Evolutionary conservation across 23 tunicate species (phyloP), one percentile per base, ranked within the genome.

Genomic region (Clavelina lepadiformis): DNA sequence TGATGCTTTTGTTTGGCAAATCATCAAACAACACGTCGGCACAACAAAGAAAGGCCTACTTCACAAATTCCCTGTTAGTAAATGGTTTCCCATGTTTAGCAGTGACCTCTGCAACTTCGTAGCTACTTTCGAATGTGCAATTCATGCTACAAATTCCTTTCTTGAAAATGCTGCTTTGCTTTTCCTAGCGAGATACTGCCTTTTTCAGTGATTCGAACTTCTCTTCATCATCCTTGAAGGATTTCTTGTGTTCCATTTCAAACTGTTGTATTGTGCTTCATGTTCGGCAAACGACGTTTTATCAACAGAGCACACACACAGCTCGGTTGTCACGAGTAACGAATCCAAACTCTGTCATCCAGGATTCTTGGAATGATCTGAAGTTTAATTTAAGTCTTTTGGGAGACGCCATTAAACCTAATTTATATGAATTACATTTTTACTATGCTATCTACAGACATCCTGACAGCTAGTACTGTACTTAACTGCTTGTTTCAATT

Each of bases 141-240:
- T 53, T 67, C 59, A 59, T 67, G 73, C 31, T 67, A 46, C 59
- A 26, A 46, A 46, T 67, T n/a, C 46, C 58, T 46, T 67, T 67
- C 63, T 46, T 67, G 33, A 49, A 46, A 67, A 67, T 37, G 35
- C 73, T 67, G 73, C 59, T 67, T 67, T 67, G 59, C 73, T 67
- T 46, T n/a, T 67, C 60, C 32, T 67, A 46, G 31, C 63, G 59
- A 41, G 73, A 47, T 53, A 53, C 59, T n/a, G 59, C 21, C 59
- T 53, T 53, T n/a, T 53, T 53, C 31, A 67, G 59, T 25, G 73
- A 46, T 67, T 67, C 31, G 63, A 67, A 26, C 73, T 46, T 67
- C 63, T 67, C 63, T 27, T 31, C 73, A 46, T 47, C 73, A 59
- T 67, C 73, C 73, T 46, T 67, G 24, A 67, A 67, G 59, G 63